Evolutionary conservation across 2,797 vertebrate species (phyloP), one percentile per base, ranked within the genome.

Genomic region (Gouania willdenowi): DNA sequence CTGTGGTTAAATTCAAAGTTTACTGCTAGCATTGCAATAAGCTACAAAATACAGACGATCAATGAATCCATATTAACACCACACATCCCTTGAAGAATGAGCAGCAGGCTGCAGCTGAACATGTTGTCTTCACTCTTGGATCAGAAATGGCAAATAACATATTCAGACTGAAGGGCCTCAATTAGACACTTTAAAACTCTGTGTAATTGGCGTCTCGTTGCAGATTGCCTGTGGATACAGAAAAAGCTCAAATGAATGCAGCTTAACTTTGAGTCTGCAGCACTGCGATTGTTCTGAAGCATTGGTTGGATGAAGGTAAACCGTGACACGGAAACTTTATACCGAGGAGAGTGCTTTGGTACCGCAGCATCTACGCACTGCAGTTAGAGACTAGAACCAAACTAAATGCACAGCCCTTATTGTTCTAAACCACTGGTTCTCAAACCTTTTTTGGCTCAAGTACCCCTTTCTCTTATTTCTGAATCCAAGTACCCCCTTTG

Each of bases 21-120:
- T 69, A 82, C 77, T 82, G 75, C 81, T 78, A 81, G 80, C 84
- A 82, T 86, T 87, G 84, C 86, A 86, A 88, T 89, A 86, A 89
- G 75, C 79, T 81, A 87, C 86, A 86, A 88, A 87, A 87, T 84
- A 86, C 77, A 81, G 85, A 87, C 89, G 85, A 88, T 86, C 82
- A 82, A 83, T n/a, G 75, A 79, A 86, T 72, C 86, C 79, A 77
- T 80, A 87, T 86, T 87, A 87, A 81, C 81, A 76, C 70, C 87
- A 79, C 71, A 85, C 66, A 86, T 83, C 82, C 77, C 74, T 83
- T 84, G 74, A 83, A 80, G 70, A 85, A 75, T 46, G 61, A 79
- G 83, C 71, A 74, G 61, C 66, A 61, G 62, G 66, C 60, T 71
- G 68, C 70, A 77, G 63, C 73, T 47, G 70, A 82, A 80, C 82